These are phyloP conservation scores for Macaca mulatta DNA, from an alignment of 2,113 vertebrate genomes.

Conservation along the genomic window DNA sequence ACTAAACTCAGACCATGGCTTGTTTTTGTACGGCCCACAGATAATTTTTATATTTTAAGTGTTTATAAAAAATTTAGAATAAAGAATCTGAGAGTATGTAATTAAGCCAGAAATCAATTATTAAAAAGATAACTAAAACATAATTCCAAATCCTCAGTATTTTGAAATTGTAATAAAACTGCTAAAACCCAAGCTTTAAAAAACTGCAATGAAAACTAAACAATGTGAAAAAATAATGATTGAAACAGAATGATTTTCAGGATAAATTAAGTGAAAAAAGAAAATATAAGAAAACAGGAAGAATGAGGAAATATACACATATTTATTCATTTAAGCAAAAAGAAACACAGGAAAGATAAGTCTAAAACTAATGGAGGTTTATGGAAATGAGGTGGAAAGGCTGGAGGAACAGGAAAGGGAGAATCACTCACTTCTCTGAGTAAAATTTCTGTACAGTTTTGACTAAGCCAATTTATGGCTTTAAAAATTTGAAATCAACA, in stretches of 20 bases:
- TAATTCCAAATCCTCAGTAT: background rate
- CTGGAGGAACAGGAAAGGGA: background rate
- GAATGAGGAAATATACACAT: background rate
- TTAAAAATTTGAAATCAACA: constrained; percentile 8
- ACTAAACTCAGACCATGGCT: background rate
- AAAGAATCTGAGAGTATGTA: background rate
- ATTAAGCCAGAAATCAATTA: background rate
- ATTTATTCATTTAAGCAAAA: background rate
- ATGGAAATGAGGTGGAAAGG: background rate
- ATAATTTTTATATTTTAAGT: background rate
- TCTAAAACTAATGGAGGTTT: background rate
- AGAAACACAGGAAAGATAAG: background rate
- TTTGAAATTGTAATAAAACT: background rate
- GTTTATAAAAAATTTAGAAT: background rate
- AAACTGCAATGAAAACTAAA: background rate
- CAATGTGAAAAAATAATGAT: background rate
- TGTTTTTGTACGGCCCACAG: background rate
- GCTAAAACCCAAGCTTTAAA: background rate
- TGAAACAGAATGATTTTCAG: background rate
- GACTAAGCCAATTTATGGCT: background rate
- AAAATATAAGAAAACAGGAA: background rate
- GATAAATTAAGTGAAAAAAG: background rate
- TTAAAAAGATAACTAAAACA: background rate
- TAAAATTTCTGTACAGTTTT: background rate
- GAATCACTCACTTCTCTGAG: background rate